These are phyloP conservation scores for Dorcus hopei DNA, from an alignment of 2,888 invertebrate species.

Conservation along the genomic window DNA sequence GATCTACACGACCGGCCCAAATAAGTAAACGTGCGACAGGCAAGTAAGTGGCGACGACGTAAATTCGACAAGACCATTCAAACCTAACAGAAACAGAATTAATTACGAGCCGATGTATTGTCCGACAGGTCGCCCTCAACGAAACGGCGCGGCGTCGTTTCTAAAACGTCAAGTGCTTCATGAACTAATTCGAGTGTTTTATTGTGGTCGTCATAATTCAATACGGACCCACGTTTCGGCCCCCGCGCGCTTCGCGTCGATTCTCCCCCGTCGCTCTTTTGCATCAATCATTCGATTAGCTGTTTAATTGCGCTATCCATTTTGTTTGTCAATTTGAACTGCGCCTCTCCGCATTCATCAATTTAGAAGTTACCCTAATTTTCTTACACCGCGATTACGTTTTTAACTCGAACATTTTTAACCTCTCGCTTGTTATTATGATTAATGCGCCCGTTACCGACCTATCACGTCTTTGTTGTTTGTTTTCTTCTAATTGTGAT, in stretches of 20 bases:
- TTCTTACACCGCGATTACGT: constrained; percentile 26
- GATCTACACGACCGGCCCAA: constrained; percentile 18
- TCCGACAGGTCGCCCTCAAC: constrained; percentile 21
- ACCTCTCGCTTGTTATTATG: constrained; percentile 19
- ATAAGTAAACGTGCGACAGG: constrained; percentile 18
- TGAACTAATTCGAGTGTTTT: constrained; percentile 40
- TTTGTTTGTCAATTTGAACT: constrained; percentile 47
- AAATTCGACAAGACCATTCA: constrained; percentile 23
- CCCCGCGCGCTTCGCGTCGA: constrained; percentile 23
- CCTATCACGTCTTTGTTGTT: background rate
- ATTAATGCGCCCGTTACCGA: constrained; percentile 15
- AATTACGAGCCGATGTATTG: constrained; percentile 22
- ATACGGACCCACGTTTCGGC: constrained; percentile 19
- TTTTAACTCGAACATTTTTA: constrained; percentile 14
- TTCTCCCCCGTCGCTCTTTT: constrained; percentile 31
- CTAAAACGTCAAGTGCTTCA: constrained; percentile 29
- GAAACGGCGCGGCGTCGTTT: constrained; percentile 20
- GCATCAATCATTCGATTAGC: constrained; percentile 49
- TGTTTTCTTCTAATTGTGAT: background rate
- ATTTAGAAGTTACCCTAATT: constrained; percentile 39
- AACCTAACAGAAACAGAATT: constrained; percentile 27
- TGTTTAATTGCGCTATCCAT: constrained; percentile 49
- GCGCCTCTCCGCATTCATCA: constrained; percentile 44
- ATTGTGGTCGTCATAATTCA: constrained; percentile 40
- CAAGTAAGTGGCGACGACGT: constrained; percentile 17